Percentiles rank a stretch among this genome's conserved stretches.
Evolutionary conservation across 2,113 vertebrate species (phyloP).

Genomic region (Etia nguti): DNA sequence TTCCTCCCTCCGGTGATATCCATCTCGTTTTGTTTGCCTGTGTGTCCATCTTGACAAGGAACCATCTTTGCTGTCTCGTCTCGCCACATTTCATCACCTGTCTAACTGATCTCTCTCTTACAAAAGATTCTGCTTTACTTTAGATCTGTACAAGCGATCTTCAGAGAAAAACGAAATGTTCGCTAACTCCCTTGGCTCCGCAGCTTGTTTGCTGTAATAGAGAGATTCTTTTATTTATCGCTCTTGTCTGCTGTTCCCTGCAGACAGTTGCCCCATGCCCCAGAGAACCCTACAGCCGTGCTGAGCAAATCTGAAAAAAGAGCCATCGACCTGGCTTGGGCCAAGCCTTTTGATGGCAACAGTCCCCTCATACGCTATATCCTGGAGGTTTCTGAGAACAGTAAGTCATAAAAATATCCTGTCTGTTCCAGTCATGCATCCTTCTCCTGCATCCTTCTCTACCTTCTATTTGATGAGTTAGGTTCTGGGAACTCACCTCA

Average conservation of each 20-base stretch:
- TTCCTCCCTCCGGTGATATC: conserved; percentile 5
- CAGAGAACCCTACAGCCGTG: conserved; percentile 80
- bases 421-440: background rate
- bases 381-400: conserved; percentile 95
- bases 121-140: background rate
- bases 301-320: conserved; percentile 82
- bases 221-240: conserved; percentile 20
- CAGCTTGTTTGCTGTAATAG: background rate
- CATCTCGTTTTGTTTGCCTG: conserved; percentile 36
- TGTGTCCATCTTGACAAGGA: conserved; percentile 40
- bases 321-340: conserved; percentile 92
- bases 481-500: background rate
- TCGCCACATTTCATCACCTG: conserved; percentile 42
- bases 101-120: conserved; percentile 15
- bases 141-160: background rate
- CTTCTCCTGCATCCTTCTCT: background rate
- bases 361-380: conserved; percentile 88
- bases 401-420: conserved; percentile 70
- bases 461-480: background rate
- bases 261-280: conserved; percentile 90
- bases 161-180: background rate
- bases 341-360: conserved; percentile 94
- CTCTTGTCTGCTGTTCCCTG: conserved; percentile 1
- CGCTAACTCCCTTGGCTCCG: background rate
- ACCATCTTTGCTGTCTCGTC: conserved; percentile 28